A percentile compares a stretch with the other conserved stretches of the same genome.
Evolutionary conservation across 2,113 vertebrate species (phyloP).

Genomic region (Macquaria australasica): DNA sequence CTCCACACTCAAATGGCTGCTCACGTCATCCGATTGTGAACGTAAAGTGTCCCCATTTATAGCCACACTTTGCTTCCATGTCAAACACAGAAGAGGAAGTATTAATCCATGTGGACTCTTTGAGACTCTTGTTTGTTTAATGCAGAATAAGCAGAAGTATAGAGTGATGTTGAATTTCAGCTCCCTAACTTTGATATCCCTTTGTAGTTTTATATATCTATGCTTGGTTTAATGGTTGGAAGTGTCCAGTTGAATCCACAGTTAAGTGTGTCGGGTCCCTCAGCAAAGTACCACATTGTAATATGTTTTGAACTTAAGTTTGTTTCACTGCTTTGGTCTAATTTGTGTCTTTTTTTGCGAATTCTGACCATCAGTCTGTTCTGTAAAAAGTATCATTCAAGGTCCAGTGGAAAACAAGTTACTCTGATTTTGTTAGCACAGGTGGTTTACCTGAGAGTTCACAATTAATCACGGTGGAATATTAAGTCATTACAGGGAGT

Average conservation of each 20-base stretch:
- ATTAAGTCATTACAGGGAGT: neutral
- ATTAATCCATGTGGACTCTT: neutral
- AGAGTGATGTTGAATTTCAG: no score
- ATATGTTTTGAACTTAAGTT: neutral
- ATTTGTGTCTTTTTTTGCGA: neutral
- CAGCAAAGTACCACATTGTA: neutral
- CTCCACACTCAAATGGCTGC: neutral
- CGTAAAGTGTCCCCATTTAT: neutral
- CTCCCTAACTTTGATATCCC: no score
- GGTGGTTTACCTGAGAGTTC: neutral
- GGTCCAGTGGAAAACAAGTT: neutral
- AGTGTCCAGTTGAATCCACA: no score
- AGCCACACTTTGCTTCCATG: neutral
- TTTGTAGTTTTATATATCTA: neutral
- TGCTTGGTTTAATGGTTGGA: neutral
- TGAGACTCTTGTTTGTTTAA: neutral
- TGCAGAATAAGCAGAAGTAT: neutral
- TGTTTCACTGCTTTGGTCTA: neutral
- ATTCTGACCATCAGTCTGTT: neutral
- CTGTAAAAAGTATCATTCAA: neutral
- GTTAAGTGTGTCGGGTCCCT: neutral
- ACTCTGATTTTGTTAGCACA: neutral
- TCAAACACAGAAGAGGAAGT: neutral
- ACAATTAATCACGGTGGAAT: constrained; percentile 11
- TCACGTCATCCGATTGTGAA: neutral